Base-by-base conservation (phyloP, 2,797 vertebrate genomes). In the Phrynocephalus forsythii region DNA sequence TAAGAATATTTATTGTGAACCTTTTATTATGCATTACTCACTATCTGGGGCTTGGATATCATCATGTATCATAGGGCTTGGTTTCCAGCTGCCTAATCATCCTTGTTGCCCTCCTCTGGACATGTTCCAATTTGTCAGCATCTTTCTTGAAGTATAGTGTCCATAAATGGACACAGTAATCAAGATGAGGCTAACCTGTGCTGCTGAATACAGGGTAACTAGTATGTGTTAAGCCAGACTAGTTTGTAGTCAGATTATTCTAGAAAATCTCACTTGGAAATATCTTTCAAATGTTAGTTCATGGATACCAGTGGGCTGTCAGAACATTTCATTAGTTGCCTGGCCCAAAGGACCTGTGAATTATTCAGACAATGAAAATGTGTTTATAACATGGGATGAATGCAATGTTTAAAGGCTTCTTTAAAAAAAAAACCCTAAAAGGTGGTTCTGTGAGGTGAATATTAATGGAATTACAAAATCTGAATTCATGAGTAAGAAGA, bases 381-480 rank as follows among this genome's bases (percentile, higher is more conserved):
- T 67, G 7, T 33, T 6, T 84, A 15, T 50, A 28, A 18, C 38
- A 33, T 63, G 33, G 13, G 26, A 79, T 71, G 30, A 44, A 48
- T 48, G 30, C 24, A 4, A 71, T 30, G 26, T 71, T 60, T 60
- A 71, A 86, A 52, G 11, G 7, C n/a, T 78, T 48, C 52, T 56
- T 56, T 56, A 44, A 6, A 8, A 28, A 68, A 22, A 28, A 71
- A 38, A 16, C 3, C 60, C 60, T 13, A 52, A 79, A 56, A 52
- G 11, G 6, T 50, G 16, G 6, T 15, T 71, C 26, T 30, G 69
- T 77, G 66, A 18, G 28, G 30, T 71, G 63, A 4, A 87, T 82
- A 82, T 84, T 87, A 77, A 87, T 52, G 15, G 80, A 33, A 68
- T 68, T 69, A 38, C 18, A 44, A 66, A 78, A 30, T 6, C 8